Base-by-base conservation (phyloP, 2,113 vertebrate genomes). In the Oryzias curvinotus region DNA sequence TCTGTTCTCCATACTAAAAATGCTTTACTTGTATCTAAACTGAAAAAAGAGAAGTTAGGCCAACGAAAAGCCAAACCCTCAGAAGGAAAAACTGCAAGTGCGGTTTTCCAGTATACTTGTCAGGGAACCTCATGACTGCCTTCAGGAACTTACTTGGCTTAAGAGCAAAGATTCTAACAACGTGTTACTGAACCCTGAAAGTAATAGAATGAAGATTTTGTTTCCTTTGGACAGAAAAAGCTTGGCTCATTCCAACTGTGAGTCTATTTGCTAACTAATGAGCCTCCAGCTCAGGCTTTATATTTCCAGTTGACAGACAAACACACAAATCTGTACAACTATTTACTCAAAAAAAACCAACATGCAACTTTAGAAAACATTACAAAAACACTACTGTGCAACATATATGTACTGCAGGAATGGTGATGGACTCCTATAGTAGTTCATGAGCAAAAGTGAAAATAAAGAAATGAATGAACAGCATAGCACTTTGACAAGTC, bases 401-500 rank as follows among this genome's bases (percentile, higher is more conserved):
- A 30, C 28, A 30, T 7, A 30, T 30, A 30, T 30, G 21, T 23
- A 23, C 21, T 23, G 21, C 21, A 23, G 21, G 3, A 23, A 23
- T 23, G 21, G 21, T 23, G 21, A 23, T 23, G 21, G 21, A 30
- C 5, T 30, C 28, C 28, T 30, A 30, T 30, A 30, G 28, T 30
- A 6, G 7, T 30, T 30, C 2, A 7, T 30, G 7, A 30, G 28
- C 28, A 30, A 30, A 30, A 30, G 1, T 7, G 28, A 30, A 30
- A 30, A 30, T 6, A 30, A 30, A 30, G 28, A 30, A 30, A 7
- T 30, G 1, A 30, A 7, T 30, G 55, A 63, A 77, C 74, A 59
- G 45, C 14, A 28, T 46, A 58, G 26, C 53, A 67, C 46, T 74
- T 50, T 80, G 71, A 62, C 64, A 74, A 65, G 65, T 78, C 51